Conservation (phyloP, 2,113 vertebrate species). For the Empidonax traillii region DNA sequence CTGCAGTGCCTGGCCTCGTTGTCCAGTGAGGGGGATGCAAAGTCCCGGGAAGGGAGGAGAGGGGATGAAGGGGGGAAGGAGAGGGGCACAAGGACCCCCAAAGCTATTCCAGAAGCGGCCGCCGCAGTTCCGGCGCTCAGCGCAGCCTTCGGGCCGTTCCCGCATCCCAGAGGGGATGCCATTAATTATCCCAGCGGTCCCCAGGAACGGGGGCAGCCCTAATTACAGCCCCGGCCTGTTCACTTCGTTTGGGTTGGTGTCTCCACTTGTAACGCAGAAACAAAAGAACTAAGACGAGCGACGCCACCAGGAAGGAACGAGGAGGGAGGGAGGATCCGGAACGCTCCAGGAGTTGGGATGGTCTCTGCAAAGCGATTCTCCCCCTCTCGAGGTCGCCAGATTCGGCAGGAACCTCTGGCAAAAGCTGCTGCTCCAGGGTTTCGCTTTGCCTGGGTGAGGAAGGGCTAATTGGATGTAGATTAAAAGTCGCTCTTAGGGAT, state of each 20-base stretch:
- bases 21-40: neutral
- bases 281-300: neutral
- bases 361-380: neutral
- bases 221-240: neutral
- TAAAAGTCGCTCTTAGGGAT: neutral
- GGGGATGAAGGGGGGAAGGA: neutral
- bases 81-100: neutral
- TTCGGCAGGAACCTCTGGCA: neutral
- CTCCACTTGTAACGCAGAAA: neutral
- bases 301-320: neutral
- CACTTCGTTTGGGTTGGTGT: neutral
- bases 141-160: neutral
- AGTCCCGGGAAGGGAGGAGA: neutral
- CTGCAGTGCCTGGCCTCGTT: neutral
- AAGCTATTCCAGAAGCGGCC: too few relatives aligned
- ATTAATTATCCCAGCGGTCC: neutral
- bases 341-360: neutral
- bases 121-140: neutral
- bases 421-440: neutral
- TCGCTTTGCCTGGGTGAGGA: neutral
- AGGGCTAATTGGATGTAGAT: slow-evolving; percentile 31
- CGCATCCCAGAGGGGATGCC: neutral
- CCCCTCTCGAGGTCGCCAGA: neutral
- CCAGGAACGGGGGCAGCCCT: neutral
- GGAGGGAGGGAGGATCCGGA: neutral